Conservation (phyloP, 1,140 invertebrate species). For the Megathymus violae region DNA sequence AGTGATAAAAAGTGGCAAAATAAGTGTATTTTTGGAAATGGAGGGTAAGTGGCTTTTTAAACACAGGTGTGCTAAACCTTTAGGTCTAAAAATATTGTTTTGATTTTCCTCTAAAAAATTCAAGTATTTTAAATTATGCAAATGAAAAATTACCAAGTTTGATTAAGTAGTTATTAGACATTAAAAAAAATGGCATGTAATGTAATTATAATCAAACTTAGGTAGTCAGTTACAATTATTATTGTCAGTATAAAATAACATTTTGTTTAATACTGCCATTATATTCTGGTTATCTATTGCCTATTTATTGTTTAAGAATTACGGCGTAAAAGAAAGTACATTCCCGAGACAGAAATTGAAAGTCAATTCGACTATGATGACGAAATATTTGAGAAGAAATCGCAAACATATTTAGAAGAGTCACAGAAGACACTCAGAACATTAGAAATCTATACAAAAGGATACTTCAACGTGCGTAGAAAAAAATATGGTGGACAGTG, state of each 20-base stretch:
- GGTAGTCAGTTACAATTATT: too few species aligned
- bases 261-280: too few species aligned
- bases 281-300: too few species aligned
- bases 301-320: background rate
- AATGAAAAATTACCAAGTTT: conserved; percentile 3
- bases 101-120: conserved; percentile 5
- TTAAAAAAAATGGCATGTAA: background rate
- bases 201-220: too few species aligned
- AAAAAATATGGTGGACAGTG: background rate
- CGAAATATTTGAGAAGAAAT: background rate
- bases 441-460: background rate
- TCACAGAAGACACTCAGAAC: background rate
- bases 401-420: background rate
- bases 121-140: conserved; percentile 12
- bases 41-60: conserved; percentile 15
- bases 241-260: too few species aligned
- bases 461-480: background rate
- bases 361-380: background rate
- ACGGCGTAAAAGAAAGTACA: background rate
- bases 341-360: background rate
- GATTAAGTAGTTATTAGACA: background rate
- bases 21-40: conserved; percentile 24
- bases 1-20: conserved; percentile 13
- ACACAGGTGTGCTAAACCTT: conserved; percentile 21
- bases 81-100: conserved; percentile 3